Evolutionary conservation across 1,140 invertebrate species (phyloP), one percentile per base, ranked within the genome.

Genomic region (Panagrolaimus sp.): DNA sequence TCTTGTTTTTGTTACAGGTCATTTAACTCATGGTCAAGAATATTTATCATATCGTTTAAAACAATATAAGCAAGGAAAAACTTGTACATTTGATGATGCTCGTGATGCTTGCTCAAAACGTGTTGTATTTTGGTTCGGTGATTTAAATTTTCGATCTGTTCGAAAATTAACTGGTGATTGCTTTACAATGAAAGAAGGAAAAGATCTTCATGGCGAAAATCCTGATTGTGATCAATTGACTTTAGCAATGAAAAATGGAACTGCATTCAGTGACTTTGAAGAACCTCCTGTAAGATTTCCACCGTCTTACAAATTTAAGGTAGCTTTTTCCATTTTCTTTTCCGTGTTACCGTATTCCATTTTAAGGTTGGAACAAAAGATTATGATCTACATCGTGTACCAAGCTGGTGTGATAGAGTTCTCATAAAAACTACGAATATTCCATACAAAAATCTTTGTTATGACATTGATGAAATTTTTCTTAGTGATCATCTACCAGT

Each of bases 101-200:
- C 28, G 21, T 21, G 52, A 58, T 28, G 52, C 28, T 21, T 58
- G 21, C 5, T 21, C 21, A 58, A 21, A 58, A 26, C 21, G 52
- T 12, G 28, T 58, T 5, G 52, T 58, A 28, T 58, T 58, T 21
- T 58, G 52, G 52, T 28, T 58, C 10, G 52, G 52, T 12, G 52
- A 58, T 58, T 58, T 58, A 28, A 58, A 58, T 28, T 58, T 58
- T 6, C 52, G 52, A 58, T 21, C 28, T 58, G 52, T 26, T n/a
- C 21, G 52, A 21, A 28, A 28, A 12, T 28, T 26, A 21, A 58
- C 52, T 58, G 21, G 21, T 4, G 52, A 58, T 21, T 17, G 21
- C 21, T 58, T 58, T 28, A 58, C 52, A 28, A 28, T 28, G 1
- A 26, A 58, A 26, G 52, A 58, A 58, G 52, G 52, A 12, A 28